Base-by-base conservation (phyloP, 2,797 vertebrate species). In the Mus minutoides region DNA sequence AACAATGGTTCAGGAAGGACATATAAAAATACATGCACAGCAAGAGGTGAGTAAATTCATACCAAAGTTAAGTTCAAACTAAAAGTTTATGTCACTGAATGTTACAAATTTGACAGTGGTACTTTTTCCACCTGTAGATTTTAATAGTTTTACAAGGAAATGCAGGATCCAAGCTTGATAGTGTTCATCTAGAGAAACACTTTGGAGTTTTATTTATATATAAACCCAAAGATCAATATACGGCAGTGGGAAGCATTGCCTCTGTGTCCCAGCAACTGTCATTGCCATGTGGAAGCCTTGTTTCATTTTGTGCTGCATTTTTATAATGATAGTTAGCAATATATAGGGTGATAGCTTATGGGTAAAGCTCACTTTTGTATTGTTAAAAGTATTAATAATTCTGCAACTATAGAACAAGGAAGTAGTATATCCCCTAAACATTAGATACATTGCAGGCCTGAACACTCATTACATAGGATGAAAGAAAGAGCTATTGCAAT, bases 301-400 rank as follows among this genome's bases (percentile, higher is more conserved):
- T 40, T 75, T 19, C 52, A 37, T 71, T 73, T 78, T 56, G 26
- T 34, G 91, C 62, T 76, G 11, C 24, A 79, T 54, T 88, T 83
- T 92, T 75, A 16, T 64, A 80, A 79, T 21, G 80, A 49, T 14
- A 43, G 19, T 75, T 52, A 67, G n/a, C n/a, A 90, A 40, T n/a
- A 75, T 22, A 6, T 60, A 60, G 54, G 26, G 16, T 80, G 14
- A 82, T 92, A 24, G 31, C 43, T 80, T 58, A 5, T 54, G 34
- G 34, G 40, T 17, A 89, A 86, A 73, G 24, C 58, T 56, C 16
- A 67, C 82, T 88, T 94, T 58, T 34, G 13, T 85, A 22, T 67
- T 78, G 46, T 29, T 75, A 82, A 78, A 91, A 73, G 76, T 85
- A 56, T 64, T 71, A 76, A 52, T 88, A 77, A 91, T 69, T 94